Evolutionary conservation across 2,888 invertebrate species (phyloP).

Genomic region (Notodonta dromedarius): DNA sequence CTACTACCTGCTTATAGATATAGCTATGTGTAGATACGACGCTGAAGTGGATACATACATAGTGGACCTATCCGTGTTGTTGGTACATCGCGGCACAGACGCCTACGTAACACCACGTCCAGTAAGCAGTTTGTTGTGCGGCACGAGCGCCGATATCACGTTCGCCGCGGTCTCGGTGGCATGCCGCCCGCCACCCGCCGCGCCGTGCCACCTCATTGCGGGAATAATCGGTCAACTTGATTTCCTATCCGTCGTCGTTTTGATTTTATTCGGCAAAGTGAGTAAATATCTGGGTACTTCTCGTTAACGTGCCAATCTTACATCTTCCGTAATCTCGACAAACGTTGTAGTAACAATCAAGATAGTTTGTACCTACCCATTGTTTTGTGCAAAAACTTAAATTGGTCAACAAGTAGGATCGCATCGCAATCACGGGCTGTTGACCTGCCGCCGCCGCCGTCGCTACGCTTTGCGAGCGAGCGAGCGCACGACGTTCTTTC

Average conservation of each 20-base stretch:
- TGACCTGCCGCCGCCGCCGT: constrained; percentile 63
- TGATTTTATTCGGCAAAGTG: constrained; percentile 17
- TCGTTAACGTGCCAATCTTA: constrained; percentile 9
- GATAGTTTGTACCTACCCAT: constrained; percentile 18
- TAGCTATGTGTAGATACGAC: constrained; percentile 26
- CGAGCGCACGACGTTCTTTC: constrained; percentile 53
- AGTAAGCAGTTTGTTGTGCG: constrained; percentile 83
- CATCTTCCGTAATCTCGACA: constrained; percentile 10
- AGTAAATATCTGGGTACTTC: constrained; percentile 20
- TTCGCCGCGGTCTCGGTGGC: constrained; percentile 70
- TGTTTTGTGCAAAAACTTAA: constrained; percentile 57
- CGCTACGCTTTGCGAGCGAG: constrained; percentile 55
- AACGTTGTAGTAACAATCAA: constrained; percentile 9
- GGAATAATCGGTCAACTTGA: constrained; percentile 78
- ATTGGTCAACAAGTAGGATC: constrained; percentile 68
- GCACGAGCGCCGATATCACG: constrained; percentile 82
- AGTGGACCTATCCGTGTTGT: constrained; percentile 60
- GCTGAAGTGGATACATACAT: constrained; percentile 46
- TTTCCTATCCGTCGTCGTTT: constrained; percentile 47
- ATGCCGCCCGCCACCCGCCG: constrained; percentile 73
- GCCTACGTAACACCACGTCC: constrained; percentile 82
- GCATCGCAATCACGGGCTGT: constrained; percentile 76
- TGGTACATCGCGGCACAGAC: constrained; percentile 72
- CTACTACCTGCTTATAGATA: constrained; percentile 17
- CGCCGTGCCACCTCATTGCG: constrained; percentile 77